Evolutionary conservation across 1,140 invertebrate genomes (phyloP).

Genomic region (Scaptodrosophila lebanonensis): DNA sequence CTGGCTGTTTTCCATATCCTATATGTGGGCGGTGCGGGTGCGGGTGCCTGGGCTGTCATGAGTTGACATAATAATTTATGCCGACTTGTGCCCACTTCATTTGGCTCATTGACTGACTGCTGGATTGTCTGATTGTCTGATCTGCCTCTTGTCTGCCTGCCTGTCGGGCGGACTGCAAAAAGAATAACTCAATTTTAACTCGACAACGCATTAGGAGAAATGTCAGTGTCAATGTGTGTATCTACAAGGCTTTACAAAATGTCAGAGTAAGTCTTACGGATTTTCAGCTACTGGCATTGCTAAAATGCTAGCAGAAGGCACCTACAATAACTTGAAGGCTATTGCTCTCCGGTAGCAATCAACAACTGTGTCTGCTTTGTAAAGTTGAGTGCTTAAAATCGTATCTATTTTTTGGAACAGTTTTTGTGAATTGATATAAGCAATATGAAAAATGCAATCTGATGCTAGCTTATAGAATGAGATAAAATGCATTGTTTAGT

Average conservation of each 20-base stretch:
- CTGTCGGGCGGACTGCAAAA: slow-evolving; percentile 11
- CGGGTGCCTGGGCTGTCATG: slow-evolving; percentile 24
- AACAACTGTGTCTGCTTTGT: no score
- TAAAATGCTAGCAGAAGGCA: slow-evolving; percentile 12
- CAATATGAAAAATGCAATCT: no score
- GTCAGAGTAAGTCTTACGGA: slow-evolving; percentile 17
- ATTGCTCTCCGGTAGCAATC: no score
- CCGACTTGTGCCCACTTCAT: slow-evolving; percentile 36
- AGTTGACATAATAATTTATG: slow-evolving; percentile 68
- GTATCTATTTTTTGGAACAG: no score
- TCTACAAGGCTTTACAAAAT: slow-evolving; percentile 10
- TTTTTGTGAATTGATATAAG: no score
- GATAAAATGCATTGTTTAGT: no score
- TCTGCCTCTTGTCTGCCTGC: slow-evolving; percentile 10
- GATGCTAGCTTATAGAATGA: no score
- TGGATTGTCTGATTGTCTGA: slow-evolving; percentile 10
- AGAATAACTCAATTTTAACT: slow-evolving; percentile 39
- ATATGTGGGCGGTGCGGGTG: background rate
- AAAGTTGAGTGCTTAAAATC: no score
- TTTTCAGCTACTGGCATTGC: slow-evolving; percentile 21
- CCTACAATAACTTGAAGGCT: no score
- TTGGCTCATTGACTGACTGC: slow-evolving; percentile 33
- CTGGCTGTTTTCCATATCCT: no score
- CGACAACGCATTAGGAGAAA: slow-evolving; percentile 25
- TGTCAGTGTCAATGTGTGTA: slow-evolving; percentile 29